Evolutionary conservation across 1,140 invertebrate genomes (phyloP).

Genomic region (Scaptomyza hsui): DNA sequence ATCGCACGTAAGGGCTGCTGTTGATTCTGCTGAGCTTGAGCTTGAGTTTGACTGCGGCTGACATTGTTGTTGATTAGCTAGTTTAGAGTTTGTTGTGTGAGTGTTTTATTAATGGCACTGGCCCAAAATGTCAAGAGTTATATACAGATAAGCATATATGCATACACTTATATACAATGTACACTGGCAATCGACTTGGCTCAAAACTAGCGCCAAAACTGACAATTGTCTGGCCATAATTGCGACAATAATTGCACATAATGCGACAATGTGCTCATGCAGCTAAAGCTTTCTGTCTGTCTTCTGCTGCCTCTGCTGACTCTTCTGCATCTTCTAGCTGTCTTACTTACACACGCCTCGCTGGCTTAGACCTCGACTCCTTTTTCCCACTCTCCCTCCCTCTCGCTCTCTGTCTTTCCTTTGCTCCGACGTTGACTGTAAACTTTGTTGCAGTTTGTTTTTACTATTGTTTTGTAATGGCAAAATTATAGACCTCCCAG

Average conservation of each 20-base stretch:
- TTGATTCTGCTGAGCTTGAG: conserved; percentile 28
- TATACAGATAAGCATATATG: not conserved
- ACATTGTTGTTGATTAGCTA: conserved; percentile 45
- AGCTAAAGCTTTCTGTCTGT: conserved; percentile 53
- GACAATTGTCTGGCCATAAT: conserved; percentile 79
- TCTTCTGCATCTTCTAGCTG: conserved; percentile 17
- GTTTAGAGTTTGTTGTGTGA: conserved; percentile 1
- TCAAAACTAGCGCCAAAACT: conserved; percentile 54
- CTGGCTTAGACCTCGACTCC: not conserved
- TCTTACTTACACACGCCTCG: conserved; percentile 60
- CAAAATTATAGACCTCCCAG: conserved; percentile 75
- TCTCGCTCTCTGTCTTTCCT: not conserved
- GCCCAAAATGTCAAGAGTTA: conserved; percentile 44
- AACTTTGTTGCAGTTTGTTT: conserved; percentile 82
- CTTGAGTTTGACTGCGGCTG: conserved; percentile 25
- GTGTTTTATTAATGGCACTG: conserved; percentile 37
- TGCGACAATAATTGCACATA: conserved; percentile 84
- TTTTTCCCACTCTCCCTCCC: not conserved
- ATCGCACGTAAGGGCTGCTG: conserved; percentile 72
- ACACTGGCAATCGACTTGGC: conserved; percentile 16
- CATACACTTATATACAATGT: conserved; percentile 23
- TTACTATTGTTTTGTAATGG: conserved; percentile 82
- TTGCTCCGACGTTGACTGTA: conserved; percentile 8
- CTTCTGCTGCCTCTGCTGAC: conserved; percentile 16
- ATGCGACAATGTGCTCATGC: conserved; percentile 73